Evolutionary conservation across 2,888 invertebrate species (phyloP).

Genomic region (Rotaria magnacalcarata): DNA sequence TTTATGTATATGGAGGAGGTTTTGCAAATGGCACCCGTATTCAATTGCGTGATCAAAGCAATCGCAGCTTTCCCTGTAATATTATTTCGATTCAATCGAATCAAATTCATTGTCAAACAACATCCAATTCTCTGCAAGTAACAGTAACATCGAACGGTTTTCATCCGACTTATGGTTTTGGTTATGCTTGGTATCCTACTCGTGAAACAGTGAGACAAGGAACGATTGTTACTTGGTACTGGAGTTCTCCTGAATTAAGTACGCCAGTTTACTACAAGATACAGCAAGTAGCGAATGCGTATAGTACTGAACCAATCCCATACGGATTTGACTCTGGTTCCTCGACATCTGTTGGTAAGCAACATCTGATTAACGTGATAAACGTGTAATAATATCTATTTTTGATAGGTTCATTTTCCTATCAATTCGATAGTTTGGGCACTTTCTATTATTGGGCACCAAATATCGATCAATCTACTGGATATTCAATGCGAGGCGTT

Average conservation of each 20-base stretch:
- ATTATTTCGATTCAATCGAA: background rate
- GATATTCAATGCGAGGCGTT: too few relatives aligned
- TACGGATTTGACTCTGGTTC: slow-evolving; percentile 42
- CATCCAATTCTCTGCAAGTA: background rate
- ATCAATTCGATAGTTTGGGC: too few relatives aligned
- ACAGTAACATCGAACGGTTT: background rate
- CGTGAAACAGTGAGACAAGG: slow-evolving; percentile 43
- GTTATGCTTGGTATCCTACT: background rate
- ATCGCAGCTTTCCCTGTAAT: background rate
- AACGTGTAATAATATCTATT: too few relatives aligned
- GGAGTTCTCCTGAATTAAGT: slow-evolving; percentile 45
- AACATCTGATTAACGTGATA: too few relatives aligned
- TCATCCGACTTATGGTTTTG: background rate
- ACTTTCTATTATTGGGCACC: too few relatives aligned
- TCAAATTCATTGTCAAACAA: slow-evolving; percentile 13
- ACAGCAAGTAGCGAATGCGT: slow-evolving; percentile 44
- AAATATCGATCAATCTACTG: too few relatives aligned
- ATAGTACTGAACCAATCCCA: slow-evolving; percentile 16
- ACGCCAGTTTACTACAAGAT: slow-evolving; percentile 45
- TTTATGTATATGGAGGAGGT: slow-evolving; percentile 51
- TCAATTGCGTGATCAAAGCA: background rate
- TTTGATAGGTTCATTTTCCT: too few relatives aligned
- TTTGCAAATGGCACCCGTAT: slow-evolving; percentile 47
- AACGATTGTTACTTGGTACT: slow-evolving; percentile 48
- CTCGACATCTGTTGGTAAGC: slow-evolving; percentile 18